Evolutionary conservation across 2,113 vertebrate species (phyloP), one percentile per base, ranked within the genome.

Genomic region (Bolborhynchus lineola): DNA sequence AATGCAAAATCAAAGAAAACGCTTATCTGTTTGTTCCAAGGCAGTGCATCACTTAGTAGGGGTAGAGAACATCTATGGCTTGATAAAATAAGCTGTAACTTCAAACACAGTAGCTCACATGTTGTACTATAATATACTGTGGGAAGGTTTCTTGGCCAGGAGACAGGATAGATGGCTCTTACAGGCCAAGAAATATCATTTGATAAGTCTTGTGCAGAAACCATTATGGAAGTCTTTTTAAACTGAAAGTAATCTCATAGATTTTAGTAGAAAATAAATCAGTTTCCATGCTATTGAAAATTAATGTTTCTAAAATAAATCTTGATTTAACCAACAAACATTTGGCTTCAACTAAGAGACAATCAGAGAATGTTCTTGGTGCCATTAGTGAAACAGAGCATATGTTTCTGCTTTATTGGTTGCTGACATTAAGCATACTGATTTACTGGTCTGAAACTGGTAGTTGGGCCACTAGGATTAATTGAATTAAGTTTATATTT

Each of bases 361-460:
- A 91, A 88, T 97, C 86, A 88, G 83, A 91, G 53, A 88, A 93
- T 78, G 79, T 92, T 94, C 94, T 94, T 78, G 87, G 70, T 93
- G 92, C 81, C 82, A 84, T 95, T 97, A 96, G 83, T 91, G 88
- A 95, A 77, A 71, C 82, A 87, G 79, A 93, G 86, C 94, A 97
- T 96, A 92, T 97, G 95, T 96, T 97, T 97, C 82, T 94, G 90
- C 82, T 97, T 95, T 97, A 95, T 93, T 26, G 9, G 78, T 70
- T 85, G 53, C 84, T 92, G 87, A 95, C 86, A 72, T 95, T 90
- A 88, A 90, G 17, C 42, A 44, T 41, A 25, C 53, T 96, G 94
- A 96, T 95, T 96, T 97, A 94, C 88, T 82, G 65, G 39, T 76
- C 94, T 92, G 49, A 94, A 96, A 87, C 69, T 78, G 71, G 92